These are phyloP conservation scores for Bovichtus diacanthus DNA, from an alignment of 2,797 vertebrate species.

Conservation along the genomic window DNA sequence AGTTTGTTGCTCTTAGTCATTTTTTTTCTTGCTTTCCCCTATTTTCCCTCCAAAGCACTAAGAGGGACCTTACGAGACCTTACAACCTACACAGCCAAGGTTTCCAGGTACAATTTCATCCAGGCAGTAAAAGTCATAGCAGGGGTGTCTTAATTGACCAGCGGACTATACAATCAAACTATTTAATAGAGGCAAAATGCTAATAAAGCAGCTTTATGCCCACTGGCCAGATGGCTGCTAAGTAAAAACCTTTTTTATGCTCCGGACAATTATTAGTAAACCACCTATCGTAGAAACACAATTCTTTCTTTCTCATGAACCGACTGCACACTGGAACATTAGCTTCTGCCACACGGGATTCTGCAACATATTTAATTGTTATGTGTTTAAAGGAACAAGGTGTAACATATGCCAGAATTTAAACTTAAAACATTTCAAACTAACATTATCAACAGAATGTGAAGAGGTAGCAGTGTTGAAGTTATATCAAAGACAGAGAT, in stretches of 20 bases:
- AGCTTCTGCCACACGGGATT: not conserved
- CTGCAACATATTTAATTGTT: not conserved
- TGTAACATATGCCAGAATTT: too few relatives aligned
- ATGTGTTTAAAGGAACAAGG: too few relatives aligned
- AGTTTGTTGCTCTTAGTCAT: conserved; percentile 5
- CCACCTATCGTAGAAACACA: not conserved
- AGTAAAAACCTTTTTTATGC: conserved; percentile 39
- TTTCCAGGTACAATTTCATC: conserved; percentile 22
- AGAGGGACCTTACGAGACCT: conserved; percentile 5
- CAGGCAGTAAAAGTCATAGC: conserved; percentile 33
- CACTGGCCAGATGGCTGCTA: conserved; percentile 53
- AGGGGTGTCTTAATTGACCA: conserved; percentile 42
- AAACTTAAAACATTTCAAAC: too few relatives aligned
- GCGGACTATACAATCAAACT: conserved; percentile 27
- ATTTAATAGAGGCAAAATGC: conserved; percentile 42
- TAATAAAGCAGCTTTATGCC: conserved; percentile 47
- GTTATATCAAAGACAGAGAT: too few relatives aligned
- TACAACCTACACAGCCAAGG: not conserved
- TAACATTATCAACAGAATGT: too few relatives aligned
- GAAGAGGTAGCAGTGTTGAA: too few relatives aligned
- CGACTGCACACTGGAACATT: not conserved
- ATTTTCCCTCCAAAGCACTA: not conserved
- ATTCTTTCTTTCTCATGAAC: conserved; percentile 1
- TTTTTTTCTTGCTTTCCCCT: not conserved
- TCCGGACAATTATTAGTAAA: conserved; percentile 26